Conservation (phyloP, 1,140 invertebrate genomes). For the Pachypeltis micranthus region DNA sequence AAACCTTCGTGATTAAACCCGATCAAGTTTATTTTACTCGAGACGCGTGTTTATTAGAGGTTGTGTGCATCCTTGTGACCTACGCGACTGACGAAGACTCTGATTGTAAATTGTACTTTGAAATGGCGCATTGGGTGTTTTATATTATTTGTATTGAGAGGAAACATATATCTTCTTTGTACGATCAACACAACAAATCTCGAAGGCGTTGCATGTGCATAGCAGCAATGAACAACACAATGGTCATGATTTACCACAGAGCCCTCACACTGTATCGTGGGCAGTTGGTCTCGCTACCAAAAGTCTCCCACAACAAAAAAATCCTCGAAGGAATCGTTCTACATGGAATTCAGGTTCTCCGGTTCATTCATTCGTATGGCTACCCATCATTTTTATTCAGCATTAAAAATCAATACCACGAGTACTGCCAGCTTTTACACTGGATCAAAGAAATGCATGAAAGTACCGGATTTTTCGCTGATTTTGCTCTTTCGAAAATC, state of each 20-base stretch:
- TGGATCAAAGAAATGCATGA: neutral
- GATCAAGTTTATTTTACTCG: neutral
- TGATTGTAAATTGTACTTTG: neutral
- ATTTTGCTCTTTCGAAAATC: neutral
- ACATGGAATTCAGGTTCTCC: neutral
- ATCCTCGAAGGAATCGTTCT: neutral
- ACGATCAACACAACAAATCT: neutral
- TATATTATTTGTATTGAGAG: neutral
- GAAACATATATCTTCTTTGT: neutral
- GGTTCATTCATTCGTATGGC: neutral
- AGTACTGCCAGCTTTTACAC: neutral
- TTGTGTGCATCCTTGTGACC: neutral
- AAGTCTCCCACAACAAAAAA: neutral
- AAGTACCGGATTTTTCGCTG: neutral
- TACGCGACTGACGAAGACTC: neutral
- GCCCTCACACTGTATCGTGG: neutral
- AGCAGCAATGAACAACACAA: neutral
- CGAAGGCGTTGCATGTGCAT: conserved; percentile 1
- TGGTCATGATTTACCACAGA: neutral
- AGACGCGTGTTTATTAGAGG: neutral
- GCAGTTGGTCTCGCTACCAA: neutral
- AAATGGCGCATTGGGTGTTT: neutral
- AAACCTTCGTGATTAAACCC: neutral
- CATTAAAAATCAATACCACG: neutral
- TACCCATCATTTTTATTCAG: neutral